Evolutionary conservation across 2,888 invertebrate species (phyloP), one percentile per base, ranked within the genome.

Genomic region (Neocrepidodera transversa): DNA sequence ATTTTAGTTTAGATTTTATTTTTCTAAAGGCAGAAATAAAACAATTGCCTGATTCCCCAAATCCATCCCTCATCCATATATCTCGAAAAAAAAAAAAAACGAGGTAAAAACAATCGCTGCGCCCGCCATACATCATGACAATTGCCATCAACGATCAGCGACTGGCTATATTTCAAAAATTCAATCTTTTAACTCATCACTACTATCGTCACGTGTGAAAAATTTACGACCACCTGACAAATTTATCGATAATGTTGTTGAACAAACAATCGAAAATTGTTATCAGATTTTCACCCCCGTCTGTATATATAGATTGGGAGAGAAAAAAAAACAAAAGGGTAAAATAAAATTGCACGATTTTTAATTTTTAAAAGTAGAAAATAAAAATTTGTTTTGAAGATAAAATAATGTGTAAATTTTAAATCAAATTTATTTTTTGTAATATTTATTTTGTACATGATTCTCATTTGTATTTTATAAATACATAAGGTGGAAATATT

Each of bases 111-210:
- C 58, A 52, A 52, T n/a, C 30, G 38, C 13, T 26, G 3, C 4
- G 30, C n/a, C n/a, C n/a, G 16, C 45, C 52, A 40, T 58, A 18
- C 11, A 58, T 58, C 58, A 58, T 6, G 35, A 47, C 58, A 52
- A 47, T 58, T 28, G 52, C 52, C 52, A 32, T 58, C 45, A 45
- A 14, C 6, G 45, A 52, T 52, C 47, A 40, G 47, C 36, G 45
- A 52, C 28, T 36, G 58, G 67, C 67, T 60, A 68, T 72, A 70
- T 70, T 70, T 72, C 72, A 72, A 71, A 73, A 70, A 71, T 72
- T 71, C 71, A 72, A 73, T 72, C 71, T 72, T 71, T 73, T 71
- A 72, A 70, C 72, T 71, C 73, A 70, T 73, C 71, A 69, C 64
- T 62, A 61, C 50, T n/a, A 65, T 67, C 67, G 68, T 66, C 68